Base-by-base conservation (phyloP, 2,797 vertebrate genomes). In the Amazona ochrocephala region DNA sequence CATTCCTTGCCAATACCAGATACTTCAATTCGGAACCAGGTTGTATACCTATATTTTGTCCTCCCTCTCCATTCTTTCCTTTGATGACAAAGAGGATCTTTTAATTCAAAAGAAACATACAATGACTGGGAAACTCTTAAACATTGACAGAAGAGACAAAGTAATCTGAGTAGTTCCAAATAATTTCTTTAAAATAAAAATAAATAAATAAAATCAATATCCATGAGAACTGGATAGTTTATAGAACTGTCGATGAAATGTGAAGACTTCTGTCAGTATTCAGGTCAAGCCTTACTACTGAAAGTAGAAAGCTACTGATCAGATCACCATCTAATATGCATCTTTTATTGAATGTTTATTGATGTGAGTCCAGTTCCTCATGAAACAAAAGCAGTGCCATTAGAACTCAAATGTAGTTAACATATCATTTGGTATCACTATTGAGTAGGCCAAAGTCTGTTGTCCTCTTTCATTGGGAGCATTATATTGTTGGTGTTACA, bases 371-470 rank as follows among this genome's bases (percentile, higher is more conserved):
- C 9, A 41, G 10, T 54, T 78, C 37, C 10, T 73, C 7, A 1
- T 26, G 5, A 32, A 66, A 50, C 11, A 66, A 71, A 78, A 60
- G 5, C 22, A 64, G 37, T 47, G 27, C 8, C 13, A 30, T 3
- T 48, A 8, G 48, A 90, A 51, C 21, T 58, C 11, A 70, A 47
- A 54, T 15, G 17, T 10, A 82, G 24, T 6, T 56, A 16, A 51
- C 15, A 5, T 20, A 16, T 45, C 1, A 0, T 67, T 64, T 44
- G 2, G 2, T 42, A 50, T 45, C 17, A 39, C 3, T 56, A 2
- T 14, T 54, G 27, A 50, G 7, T 17, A 70, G 19, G 48, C 16
- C 37, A 67, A 80, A 91, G 12, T 26, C 4, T 2, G 13, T 32
- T 79, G 44, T 41, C 7, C 7, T 73, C n/a, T 87, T 82, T 85